Percentiles rank a stretch among this genome's conserved stretches.
These are phyloP conservation scores for Dryococelus australis DNA, from an alignment of 2,888 invertebrate species.

Conservation along the genomic window DNA sequence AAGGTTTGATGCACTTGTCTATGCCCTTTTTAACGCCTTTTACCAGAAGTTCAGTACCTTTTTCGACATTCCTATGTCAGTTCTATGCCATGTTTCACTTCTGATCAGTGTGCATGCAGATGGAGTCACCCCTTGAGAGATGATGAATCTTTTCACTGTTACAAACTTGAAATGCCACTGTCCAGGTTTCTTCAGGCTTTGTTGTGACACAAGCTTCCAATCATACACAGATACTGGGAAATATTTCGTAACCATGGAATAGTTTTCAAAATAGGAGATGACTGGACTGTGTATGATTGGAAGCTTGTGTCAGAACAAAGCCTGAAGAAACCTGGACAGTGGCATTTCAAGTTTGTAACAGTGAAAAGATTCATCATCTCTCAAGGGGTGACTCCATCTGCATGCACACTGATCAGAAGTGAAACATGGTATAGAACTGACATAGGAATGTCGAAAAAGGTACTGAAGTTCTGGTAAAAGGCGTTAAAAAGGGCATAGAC, in stretches of 20 bases:
- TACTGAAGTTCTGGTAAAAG: too few species aligned
- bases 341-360: not conserved
- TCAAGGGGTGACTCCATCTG: not conserved
- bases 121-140: not conserved
- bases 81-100: not conserved
- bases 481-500: too few species aligned
- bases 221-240: too few species aligned
- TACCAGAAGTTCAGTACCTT: too few species aligned
- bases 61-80: not conserved
- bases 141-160: not conserved
- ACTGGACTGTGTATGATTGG: not conserved
- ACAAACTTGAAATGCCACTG: slow-evolving; percentile 8
- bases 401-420: not conserved
- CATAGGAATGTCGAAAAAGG: not conserved
- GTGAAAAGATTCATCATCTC: not conserved
- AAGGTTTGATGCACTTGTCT: too few species aligned
- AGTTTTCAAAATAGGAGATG: too few species aligned
- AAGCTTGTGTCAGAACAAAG: not conserved
- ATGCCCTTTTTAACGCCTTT: too few species aligned
- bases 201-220: not conserved
- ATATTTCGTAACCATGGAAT: too few species aligned
- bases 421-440: not conserved
- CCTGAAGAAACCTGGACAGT: not conserved
- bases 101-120: not conserved
- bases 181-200: not conserved